Base-by-base conservation (phyloP, 2,888 invertebrate species). In the Macrophya alboannulata region DNA sequence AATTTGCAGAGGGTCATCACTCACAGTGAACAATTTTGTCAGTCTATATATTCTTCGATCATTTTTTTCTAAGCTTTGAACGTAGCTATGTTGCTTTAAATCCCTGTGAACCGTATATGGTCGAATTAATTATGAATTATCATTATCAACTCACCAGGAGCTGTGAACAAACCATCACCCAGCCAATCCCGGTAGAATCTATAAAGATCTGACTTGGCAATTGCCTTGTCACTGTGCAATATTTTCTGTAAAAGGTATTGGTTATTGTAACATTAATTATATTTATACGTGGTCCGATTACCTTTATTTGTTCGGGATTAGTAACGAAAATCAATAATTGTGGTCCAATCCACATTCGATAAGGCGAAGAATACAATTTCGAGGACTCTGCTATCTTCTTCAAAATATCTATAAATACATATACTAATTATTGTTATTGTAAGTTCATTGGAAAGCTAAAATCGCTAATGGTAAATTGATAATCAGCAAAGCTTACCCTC, bases 161-260 rank as follows among this genome's bases (percentile, higher is more conserved):
- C 90, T 15, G 89, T 89, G 84, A 91, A 89, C 86, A 91, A 88
- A 85, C 90, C 90, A 8, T 88, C 89, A 74, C 90, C 90, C 51
- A 90, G 21, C 89, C 90, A 90, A 85, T 89, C 90, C 68, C 87
- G 85, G 25, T 68, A 76, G 68, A 89, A 89, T 81, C 87, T 88
- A 85, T 89, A 89, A 48, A 89, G 84, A 4, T 89, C 88, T n/a
- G 87, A 88, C 68, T 91, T 91, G n/a, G 89, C 90, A 25, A 91
- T 86, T 17, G 89, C 85, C 84, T 89, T 90, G 25, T 87, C 88
- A 86, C 89, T 90, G 37, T 84, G 74, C 17, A 89, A 86, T 71
- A 90, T 81, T 17, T 85, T 86, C 89, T 90, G 86, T 71, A 87
- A 86, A 25, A 15, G 84, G 72, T n/a, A 77, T 55, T 45, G 15